phyloP scores from a whole-genome alignment of 2,888 invertebrate genomes.

The Lutraria lutraria region DNA sequence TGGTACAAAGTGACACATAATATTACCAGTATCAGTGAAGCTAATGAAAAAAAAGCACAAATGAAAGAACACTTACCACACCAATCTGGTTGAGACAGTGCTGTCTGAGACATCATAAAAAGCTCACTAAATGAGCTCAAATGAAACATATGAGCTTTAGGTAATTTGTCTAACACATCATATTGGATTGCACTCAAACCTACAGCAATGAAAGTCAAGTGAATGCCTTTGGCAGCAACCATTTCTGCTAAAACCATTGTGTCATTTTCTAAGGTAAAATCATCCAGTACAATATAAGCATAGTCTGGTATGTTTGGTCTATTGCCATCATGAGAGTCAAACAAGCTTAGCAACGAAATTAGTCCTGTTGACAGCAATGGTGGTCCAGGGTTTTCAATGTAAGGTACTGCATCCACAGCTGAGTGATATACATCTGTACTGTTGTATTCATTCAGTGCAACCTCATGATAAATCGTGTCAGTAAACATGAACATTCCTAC shows the following conservation, averaged over 20 bases:
- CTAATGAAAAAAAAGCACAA: neutral
- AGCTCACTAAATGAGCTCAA: neutral
- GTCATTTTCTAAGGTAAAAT: neutral
- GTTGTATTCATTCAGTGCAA: slow-evolving; percentile 20
- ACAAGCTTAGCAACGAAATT: slow-evolving; percentile 13
- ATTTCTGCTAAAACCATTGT: neutral
- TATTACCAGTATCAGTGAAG: too few species aligned
- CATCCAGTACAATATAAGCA: slow-evolving; percentile 25
- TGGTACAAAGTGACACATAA: too few species aligned
- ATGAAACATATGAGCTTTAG: too few species aligned
- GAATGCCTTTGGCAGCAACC: neutral
- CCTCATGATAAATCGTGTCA: neutral
- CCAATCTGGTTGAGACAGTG: neutral
- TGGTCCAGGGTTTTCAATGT: neutral
- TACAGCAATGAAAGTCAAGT: slow-evolving; percentile 4
- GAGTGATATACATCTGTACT: neutral
- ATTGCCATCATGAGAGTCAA: neutral
- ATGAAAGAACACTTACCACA: slow-evolving; percentile 12
- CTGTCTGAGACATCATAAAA: neutral
- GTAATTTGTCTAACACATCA: too few species aligned
- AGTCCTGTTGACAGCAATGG: slow-evolving; percentile 24
- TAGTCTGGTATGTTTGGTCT: slow-evolving; percentile 12
- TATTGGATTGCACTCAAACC: neutral
- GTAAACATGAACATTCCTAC: slow-evolving; percentile 36
- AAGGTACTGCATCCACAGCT: slow-evolving; percentile 22